Conservation (phyloP, 2,888 invertebrate genomes). For the Pollenia amentaria region DNA sequence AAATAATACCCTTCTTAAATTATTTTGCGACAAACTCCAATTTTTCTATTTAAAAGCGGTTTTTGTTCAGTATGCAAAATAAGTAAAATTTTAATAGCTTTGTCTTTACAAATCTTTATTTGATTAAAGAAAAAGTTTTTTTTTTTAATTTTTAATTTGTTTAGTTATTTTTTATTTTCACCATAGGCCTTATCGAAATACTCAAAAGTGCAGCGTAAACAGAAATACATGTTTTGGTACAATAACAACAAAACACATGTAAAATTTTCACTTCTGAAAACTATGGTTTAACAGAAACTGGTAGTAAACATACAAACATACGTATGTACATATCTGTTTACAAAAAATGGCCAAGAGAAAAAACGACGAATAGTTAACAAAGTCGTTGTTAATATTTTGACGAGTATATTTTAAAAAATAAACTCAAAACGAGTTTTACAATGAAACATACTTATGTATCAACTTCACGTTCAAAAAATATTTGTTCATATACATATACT, state of each 20-base stretch:
- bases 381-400: not conserved
- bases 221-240: not conserved
- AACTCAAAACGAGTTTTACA: slow-evolving; percentile 39
- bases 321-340: not conserved
- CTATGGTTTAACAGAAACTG: not conserved
- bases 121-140: no score
- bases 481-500: not conserved
- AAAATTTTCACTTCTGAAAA: not conserved
- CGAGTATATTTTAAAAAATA: not conserved
- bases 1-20: no score
- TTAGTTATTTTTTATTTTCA: no score
- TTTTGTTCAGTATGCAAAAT: no score
- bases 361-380: not conserved
- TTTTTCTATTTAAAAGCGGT: no score
- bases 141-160: no score
- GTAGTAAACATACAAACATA: not conserved
- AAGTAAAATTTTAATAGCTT: no score
- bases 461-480: not conserved
- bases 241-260: slow-evolving; percentile 8
- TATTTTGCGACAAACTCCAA: no score
- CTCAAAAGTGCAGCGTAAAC: no score
- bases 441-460: not conserved
- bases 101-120: no score
- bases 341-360: not conserved
- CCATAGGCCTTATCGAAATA: no score